Evolutionary conservation across 2,888 invertebrate genomes (phyloP), one percentile per base, ranked within the genome.

Genomic region (Clusia tigrina): DNA sequence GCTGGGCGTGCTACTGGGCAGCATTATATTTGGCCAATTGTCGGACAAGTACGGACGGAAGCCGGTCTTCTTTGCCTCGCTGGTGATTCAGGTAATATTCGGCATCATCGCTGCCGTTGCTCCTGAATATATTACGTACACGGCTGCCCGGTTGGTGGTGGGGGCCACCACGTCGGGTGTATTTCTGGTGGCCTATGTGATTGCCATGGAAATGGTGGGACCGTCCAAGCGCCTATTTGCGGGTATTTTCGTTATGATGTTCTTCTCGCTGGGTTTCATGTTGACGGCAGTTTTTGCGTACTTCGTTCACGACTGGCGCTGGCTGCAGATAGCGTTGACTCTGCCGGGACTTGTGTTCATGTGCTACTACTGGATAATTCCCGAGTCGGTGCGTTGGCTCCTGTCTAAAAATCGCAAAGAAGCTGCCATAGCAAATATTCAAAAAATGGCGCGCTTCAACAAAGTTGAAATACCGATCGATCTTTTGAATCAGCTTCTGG

Each of bases 101-200:
- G 92, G 92, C 42, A 79, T 90, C 48, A 73, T 88, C 61, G 89
- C 90, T 3, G 89, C 89, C 2, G 73, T 91, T 54, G 86, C 91
- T 0, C 90, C 90, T 0, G 89, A 91, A 71, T 90, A 89, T 77
- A 86, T 88, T 75, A 87, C 87, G 53, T 92, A 90, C 74, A 88
- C 89, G 12, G 78, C 89, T 60, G 86, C 89, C 48, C 85, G 92
- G 67, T 81, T 89, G 64, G 78, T 91, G 55, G 87, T 92, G 23
- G 92, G 92, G 15, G 88, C 90, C 12, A 89, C 90, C 10, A 90
- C 91, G 9, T 91, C 91, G 5, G 92, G 92, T 1, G 90, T 91
- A 10, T 92, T 92, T 75, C 84, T 92, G 63, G 91, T 92, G 20
- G 90, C 91, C 52, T 92, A 92, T 80, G 92, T 92, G 54, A 89